phyloP scores from a whole-genome alignment of 30 jellyfish, hydroid and myxozoan genomes.

The Hydractinia echinata region DNA sequence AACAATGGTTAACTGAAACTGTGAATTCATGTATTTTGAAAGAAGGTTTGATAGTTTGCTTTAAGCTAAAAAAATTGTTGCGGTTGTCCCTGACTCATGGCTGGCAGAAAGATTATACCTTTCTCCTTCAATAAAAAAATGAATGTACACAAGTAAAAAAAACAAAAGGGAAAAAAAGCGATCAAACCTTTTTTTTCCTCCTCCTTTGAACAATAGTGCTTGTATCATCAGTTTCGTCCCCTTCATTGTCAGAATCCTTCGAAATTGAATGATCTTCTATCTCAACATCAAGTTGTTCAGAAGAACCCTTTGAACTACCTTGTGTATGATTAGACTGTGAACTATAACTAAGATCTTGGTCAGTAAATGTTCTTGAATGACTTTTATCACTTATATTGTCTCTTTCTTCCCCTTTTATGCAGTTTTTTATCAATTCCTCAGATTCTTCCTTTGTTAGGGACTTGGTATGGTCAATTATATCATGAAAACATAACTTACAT shows the following conservation, averaged over 20 bases:
- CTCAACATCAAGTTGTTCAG: background rate
- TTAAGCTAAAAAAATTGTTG: too few species aligned
- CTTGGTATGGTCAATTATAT: conserved; percentile 41
- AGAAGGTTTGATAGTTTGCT: too few species aligned
- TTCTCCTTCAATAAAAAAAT: too few species aligned
- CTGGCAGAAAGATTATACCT: too few species aligned
- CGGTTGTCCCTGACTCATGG: too few species aligned
- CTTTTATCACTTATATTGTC: background rate
- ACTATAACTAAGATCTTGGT: background rate
- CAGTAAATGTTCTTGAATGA: background rate
- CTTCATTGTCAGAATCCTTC: conserved; percentile 8
- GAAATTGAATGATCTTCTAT: background rate
- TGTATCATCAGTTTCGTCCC: conserved; percentile 9
- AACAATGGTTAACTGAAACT: too few species aligned
- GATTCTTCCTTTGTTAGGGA: conserved; percentile 28
- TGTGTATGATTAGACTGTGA: conserved; percentile 19
- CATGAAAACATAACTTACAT: conserved; percentile 80
- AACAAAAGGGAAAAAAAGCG: too few species aligned
- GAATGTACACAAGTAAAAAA: too few species aligned
- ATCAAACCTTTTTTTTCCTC: background rate
- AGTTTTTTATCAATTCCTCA: conserved; percentile 21
- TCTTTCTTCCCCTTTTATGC: conserved; percentile 17
- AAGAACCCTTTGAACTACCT: conserved; percentile 10
- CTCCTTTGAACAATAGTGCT: background rate
- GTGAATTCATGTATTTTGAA: too few species aligned